Conservation (phyloP, 2,113 vertebrate genomes). For the Pungitius pungitius region DNA sequence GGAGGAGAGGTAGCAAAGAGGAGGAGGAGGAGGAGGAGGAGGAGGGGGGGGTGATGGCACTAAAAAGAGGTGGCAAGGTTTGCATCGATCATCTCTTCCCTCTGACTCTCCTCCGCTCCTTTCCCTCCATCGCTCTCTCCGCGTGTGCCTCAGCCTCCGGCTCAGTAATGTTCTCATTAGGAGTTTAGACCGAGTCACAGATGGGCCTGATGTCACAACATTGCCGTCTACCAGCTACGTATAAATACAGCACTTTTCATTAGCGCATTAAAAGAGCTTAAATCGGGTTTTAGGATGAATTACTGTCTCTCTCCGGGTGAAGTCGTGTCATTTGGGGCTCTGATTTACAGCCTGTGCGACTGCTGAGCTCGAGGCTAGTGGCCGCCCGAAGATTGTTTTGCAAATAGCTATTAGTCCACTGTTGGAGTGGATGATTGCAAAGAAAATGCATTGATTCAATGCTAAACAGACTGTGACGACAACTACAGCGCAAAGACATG, state of each 20-base stretch:
- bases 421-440: constrained; percentile 17
- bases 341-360: constrained; percentile 37
- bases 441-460: constrained; percentile 26
- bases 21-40: constrained; percentile 10
- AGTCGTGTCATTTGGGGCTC: constrained; percentile 37
- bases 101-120: constrained; percentile 7
- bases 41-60: constrained; percentile 47
- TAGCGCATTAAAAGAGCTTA: constrained; percentile 62
- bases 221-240: constrained; percentile 41
- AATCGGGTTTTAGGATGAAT: constrained; percentile 65
- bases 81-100: constrained; percentile 57
- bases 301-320: constrained; percentile 43
- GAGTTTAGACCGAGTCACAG: constrained; percentile 62
- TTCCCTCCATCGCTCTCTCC: constrained; percentile 15
- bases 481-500: neutral
- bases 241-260: constrained; percentile 70
- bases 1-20: constrained; percentile 21
- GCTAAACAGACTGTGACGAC: constrained; percentile 13
- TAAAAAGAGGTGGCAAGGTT: constrained; percentile 54
- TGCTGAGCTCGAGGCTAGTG: constrained; percentile 18
- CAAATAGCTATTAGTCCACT: constrained; percentile 24
- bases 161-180: constrained; percentile 68
- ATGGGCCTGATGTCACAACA: constrained; percentile 69
- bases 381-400: constrained; percentile 13
- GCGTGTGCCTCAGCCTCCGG: constrained; percentile 39